Percentiles rank a stretch among this genome's conserved stretches.
Conservation (phyloP, 2,797 vertebrate genomes). For the Halcyon badia region DNA sequence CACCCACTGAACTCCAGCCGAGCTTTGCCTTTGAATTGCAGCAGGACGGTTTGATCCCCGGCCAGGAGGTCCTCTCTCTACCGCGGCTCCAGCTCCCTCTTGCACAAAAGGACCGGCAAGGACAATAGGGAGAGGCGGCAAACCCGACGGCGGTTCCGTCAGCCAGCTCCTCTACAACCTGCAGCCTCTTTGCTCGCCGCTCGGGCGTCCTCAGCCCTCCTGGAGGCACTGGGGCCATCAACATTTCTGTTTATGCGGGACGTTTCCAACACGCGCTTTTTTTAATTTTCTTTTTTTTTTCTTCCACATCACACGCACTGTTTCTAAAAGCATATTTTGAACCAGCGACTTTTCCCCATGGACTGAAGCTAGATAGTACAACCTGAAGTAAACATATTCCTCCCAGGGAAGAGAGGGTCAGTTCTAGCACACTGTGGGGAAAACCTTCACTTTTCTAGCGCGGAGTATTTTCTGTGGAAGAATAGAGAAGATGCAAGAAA, state of each 20-base stretch:
- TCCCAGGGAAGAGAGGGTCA: background rate
- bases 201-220: background rate
- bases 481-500: background rate
- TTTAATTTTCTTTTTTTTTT: rapidly evolving
- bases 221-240: background rate
- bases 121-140: background rate
- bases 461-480: background rate
- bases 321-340: background rate
- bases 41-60: background rate
- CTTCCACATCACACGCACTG: background rate
- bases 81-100: background rate
- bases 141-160: background rate
- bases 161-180: background rate
- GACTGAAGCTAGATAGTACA: background rate
- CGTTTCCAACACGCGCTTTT: background rate
- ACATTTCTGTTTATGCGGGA: background rate
- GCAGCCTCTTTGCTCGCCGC: background rate
- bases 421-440: background rate
- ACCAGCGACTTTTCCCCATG: background rate
- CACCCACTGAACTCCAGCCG: background rate
- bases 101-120: background rate
- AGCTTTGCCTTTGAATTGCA: background rate
- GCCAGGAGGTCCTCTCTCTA: background rate
- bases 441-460: background rate
- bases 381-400: background rate